Conservation (phyloP, 2,888 invertebrate species). For the Deroplatys truncata region DNA sequence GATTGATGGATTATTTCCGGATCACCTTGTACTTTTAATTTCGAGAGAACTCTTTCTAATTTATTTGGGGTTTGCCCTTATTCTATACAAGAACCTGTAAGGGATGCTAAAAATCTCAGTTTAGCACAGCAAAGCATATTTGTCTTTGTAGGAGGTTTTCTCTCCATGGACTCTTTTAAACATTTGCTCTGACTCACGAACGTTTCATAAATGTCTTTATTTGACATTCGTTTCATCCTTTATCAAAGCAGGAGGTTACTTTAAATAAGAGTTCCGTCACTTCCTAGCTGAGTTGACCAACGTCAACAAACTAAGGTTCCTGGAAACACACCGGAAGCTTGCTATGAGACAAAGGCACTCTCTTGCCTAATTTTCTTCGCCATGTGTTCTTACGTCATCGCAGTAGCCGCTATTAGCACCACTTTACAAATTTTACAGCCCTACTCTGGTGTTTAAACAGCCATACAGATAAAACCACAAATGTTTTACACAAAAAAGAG, state of each 20-base stretch:
- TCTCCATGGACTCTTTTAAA: background rate
- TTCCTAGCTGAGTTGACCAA: background rate
- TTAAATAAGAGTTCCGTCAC: background rate
- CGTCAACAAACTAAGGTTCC: background rate
- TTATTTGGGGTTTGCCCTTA: too few relatives aligned
- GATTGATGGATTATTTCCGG: too few relatives aligned
- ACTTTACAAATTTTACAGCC: background rate
- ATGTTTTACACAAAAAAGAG: background rate
- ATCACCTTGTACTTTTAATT: too few relatives aligned
- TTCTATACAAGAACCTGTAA: too few relatives aligned
- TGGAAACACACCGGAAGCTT: background rate
- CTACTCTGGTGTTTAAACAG: background rate
- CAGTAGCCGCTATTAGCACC: background rate
- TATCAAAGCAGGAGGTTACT: background rate
- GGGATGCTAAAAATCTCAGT: too few relatives aligned
- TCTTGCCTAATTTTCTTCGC: background rate
- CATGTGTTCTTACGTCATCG: background rate
- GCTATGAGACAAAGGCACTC: background rate
- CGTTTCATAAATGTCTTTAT: background rate
- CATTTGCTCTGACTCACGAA: background rate
- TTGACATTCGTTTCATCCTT: background rate
- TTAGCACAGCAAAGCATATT: too few relatives aligned
- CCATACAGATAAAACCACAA: background rate
- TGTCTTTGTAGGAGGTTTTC: background rate
- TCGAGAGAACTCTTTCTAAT: too few relatives aligned